A percentile compares a stretch with the other conserved stretches of the same genome.
Evolutionary conservation across 92 coral and sea anemone species (phyloP).

Genomic region (Siderastrea radians): DNA sequence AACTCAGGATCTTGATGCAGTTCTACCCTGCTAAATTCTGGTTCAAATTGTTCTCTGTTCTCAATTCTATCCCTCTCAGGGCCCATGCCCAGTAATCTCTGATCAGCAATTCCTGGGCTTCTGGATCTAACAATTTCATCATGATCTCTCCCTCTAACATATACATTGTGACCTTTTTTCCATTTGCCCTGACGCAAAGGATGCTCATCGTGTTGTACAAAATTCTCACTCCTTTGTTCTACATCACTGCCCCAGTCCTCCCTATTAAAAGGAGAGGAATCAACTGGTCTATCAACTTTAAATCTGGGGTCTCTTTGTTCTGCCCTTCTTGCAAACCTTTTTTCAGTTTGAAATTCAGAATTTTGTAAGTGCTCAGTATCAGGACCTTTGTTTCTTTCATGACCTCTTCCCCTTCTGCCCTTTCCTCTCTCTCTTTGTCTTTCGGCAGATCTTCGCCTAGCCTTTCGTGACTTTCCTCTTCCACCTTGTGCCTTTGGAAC

Average conservation of each 20-base stretch:
- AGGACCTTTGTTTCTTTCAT: slow-evolving; percentile 31
- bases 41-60: slow-evolving; percentile 16
- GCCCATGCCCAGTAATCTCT: slow-evolving; percentile 15
- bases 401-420: slow-evolving; percentile 56
- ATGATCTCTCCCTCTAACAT: slow-evolving; percentile 17
- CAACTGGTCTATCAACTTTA: slow-evolving; percentile 12
- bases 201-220: slow-evolving; percentile 13
- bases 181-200: not conserved
- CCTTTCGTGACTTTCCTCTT: slow-evolving; percentile 52
- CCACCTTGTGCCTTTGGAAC: not conserved
- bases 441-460: slow-evolving; percentile 52
- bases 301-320: slow-evolving; percentile 21
- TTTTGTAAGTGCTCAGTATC: slow-evolving; percentile 17
- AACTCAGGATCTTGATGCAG: slow-evolving; percentile 20
- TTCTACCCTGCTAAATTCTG: not conserved
- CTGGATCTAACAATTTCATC: slow-evolving; percentile 25
- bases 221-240: slow-evolving; percentile 4
- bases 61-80: slow-evolving; percentile 33
- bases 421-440: slow-evolving; percentile 33
- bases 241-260: slow-evolving; percentile 30
- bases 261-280: not conserved
- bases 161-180: not conserved
- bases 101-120: slow-evolving; percentile 39
- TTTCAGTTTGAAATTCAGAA: slow-evolving; percentile 25
- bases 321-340: slow-evolving; percentile 7